Evolutionary conservation across 2,888 invertebrate species (phyloP).

Genomic region (Drosophila putrida): DNA sequence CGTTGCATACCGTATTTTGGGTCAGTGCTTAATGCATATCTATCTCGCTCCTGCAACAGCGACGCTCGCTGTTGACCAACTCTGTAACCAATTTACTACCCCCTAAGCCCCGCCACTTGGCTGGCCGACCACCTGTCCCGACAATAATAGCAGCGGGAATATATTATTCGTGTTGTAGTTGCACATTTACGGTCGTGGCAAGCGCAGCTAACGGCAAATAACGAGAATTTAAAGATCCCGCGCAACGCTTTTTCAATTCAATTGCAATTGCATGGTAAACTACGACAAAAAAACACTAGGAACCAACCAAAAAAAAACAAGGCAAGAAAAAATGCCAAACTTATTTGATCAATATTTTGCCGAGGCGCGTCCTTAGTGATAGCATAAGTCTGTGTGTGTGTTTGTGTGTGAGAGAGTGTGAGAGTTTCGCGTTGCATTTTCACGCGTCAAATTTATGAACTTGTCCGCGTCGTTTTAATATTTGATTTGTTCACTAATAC

Average conservation of each 20-base stretch:
- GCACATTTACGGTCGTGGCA: conserved; percentile 69
- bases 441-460: conserved; percentile 72
- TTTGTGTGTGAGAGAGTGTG: conserved; percentile 20
- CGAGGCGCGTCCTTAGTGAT: conserved; percentile 70
- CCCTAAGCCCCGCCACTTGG: conserved; percentile 39
- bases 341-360: conserved; percentile 81
- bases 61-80: conserved; percentile 67
- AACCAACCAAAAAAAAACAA: conserved; percentile 17
- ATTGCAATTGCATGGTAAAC: conserved; percentile 26
- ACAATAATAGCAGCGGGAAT: conserved; percentile 35
- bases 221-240: conserved; percentile 22
- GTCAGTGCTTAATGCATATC: conserved; percentile 33
- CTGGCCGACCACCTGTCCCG: conserved; percentile 39
- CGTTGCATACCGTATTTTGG: conserved; percentile 14
- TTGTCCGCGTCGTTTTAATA: conserved; percentile 48
- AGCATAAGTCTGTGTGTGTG: conserved; percentile 19
- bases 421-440: conserved; percentile 65
- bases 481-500: conserved; percentile 73
- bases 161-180: conserved; percentile 59
- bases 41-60: conserved; percentile 38
- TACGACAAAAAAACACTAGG: conserved; percentile 9
- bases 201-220: conserved; percentile 44
- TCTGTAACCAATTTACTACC: conserved; percentile 71
- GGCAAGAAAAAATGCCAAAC: conserved; percentile 36
- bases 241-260: conserved; percentile 15